Percentiles rank a stretch among this genome's conserved stretches.
phyloP scores from a whole-genome alignment of 2,888 invertebrate species.

The Drosophila putrida region DNA sequence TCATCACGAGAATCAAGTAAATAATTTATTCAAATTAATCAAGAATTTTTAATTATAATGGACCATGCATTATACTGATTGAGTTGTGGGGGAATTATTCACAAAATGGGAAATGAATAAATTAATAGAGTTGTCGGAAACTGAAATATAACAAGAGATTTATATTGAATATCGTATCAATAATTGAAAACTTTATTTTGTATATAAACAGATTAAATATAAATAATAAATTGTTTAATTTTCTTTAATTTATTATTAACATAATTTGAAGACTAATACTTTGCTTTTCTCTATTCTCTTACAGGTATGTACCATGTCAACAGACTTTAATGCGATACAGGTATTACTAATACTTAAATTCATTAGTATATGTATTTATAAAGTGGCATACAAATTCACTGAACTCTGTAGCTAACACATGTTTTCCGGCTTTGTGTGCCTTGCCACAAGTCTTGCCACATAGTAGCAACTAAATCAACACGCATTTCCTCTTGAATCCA shows the following conservation, averaged over 20 bases:
- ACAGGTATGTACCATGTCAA: slow-evolving; percentile 59
- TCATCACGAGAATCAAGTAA: not conserved
- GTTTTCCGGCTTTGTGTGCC: not conserved
- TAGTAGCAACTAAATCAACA: slow-evolving; percentile 26
- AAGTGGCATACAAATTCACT: not conserved
- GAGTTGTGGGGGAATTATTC: not conserved
- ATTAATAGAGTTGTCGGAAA: not conserved
- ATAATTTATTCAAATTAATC: slow-evolving; percentile 12
- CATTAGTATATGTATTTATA: not conserved
- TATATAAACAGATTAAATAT: no score
- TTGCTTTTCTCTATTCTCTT: slow-evolving; percentile 26
- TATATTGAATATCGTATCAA: not conserved
- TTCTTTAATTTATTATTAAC: not conserved
- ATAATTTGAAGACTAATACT: not conserved
- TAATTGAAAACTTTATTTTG: no score
- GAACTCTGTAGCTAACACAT: slow-evolving; percentile 21
- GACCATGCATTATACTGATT: not conserved
- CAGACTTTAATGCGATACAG: slow-evolving; percentile 15
- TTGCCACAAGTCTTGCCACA: not conserved
- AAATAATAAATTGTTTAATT: no score
- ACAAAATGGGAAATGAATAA: not conserved
- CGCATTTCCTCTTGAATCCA: slow-evolving; percentile 29
- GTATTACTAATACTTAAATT: slow-evolving; percentile 16
- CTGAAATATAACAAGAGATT: not conserved
- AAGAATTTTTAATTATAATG: not conserved